Percentiles rank a stretch among this genome's conserved stretches.
phyloP scores from a whole-genome alignment of 2,797 vertebrate species.

The Pseudomugil tenellus region DNA sequence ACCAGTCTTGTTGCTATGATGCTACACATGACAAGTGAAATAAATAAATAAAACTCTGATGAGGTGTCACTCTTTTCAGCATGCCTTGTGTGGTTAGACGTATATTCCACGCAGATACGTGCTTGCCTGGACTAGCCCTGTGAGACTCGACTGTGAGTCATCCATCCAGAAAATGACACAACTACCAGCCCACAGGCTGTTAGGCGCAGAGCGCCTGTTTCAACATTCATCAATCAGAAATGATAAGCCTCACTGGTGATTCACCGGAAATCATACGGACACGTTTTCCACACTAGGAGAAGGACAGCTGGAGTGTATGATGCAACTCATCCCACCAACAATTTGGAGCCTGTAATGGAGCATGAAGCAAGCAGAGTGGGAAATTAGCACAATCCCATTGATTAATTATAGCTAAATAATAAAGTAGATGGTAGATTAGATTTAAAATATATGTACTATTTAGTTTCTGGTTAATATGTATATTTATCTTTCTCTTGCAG shows the following conservation, averaged over 20 bases:
- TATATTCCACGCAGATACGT: slow-evolving; percentile 21
- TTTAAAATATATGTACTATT: background rate
- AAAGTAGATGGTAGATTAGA: background rate
- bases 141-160: slow-evolving; percentile 67
- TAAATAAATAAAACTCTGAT: slow-evolving; percentile 15
- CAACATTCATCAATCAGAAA: slow-evolving; percentile 41
- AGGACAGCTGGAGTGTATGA: slow-evolving; percentile 20
- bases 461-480: background rate
- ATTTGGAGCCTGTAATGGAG: slow-evolving; percentile 55
- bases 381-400: background rate
- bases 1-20: too few relatives aligned
- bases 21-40: too few relatives aligned
- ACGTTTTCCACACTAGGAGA: slow-evolving; percentile 20
- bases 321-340: slow-evolving; percentile 48
- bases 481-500: background rate
- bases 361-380: slow-evolving; percentile 2
- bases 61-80: slow-evolving; percentile 24
- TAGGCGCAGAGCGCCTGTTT: slow-evolving; percentile 34
- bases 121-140: slow-evolving; percentile 64
- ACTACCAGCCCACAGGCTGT: slow-evolving; percentile 51
- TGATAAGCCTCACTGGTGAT: slow-evolving; percentile 27
- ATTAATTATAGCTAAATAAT: background rate
- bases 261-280: slow-evolving; percentile 44
- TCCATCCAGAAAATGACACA: slow-evolving; percentile 72
- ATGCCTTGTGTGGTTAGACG: slow-evolving; percentile 12